phyloP scores from a whole-genome alignment of 2,797 vertebrate species.

The Melanotaenia trifasciata region DNA sequence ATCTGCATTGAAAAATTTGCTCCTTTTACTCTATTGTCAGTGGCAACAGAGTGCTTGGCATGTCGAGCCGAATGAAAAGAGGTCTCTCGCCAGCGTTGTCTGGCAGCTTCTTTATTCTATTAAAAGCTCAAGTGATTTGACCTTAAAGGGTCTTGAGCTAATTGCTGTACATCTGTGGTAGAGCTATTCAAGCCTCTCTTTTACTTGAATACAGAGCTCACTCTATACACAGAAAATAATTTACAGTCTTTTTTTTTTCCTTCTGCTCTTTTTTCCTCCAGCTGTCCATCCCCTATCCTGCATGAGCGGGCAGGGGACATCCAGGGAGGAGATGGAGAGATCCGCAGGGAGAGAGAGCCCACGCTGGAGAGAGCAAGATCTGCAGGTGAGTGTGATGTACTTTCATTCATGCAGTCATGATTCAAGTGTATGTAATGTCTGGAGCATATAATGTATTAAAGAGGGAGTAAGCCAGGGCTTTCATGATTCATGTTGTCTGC shows the following conservation, averaged over 20 bases:
- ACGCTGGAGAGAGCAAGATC: constrained; percentile 87
- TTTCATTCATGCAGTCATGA: background rate
- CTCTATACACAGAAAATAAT: constrained; percentile 28
- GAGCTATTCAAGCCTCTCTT: constrained; percentile 50
- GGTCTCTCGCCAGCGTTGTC: constrained; percentile 51
- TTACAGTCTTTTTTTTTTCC: constrained; percentile 17
- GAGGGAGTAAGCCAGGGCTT: background rate
- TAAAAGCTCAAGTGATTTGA: constrained; percentile 69
- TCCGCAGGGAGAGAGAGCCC: constrained; percentile 88
- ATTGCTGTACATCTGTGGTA: constrained; percentile 57
- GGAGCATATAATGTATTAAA: background rate
- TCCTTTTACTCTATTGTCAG: constrained; percentile 48
- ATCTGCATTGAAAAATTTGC: constrained; percentile 32
- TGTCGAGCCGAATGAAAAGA: constrained; percentile 54
- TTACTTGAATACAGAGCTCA: constrained; percentile 35
- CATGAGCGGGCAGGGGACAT: constrained; percentile 87
- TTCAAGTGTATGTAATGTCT: constrained; percentile 2
- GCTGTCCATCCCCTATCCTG: constrained; percentile 92
- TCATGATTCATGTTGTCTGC: background rate
- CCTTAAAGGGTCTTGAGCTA: constrained; percentile 66
- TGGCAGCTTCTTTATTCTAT: constrained; percentile 64
- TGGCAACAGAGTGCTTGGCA: constrained; percentile 40
- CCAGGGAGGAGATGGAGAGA: constrained; percentile 85
- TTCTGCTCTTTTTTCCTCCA: constrained; percentile 55
- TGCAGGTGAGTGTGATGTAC: constrained; percentile 73